Evolutionary conservation across 2,797 vertebrate genomes (phyloP).

Genomic region (Mus caroli): DNA sequence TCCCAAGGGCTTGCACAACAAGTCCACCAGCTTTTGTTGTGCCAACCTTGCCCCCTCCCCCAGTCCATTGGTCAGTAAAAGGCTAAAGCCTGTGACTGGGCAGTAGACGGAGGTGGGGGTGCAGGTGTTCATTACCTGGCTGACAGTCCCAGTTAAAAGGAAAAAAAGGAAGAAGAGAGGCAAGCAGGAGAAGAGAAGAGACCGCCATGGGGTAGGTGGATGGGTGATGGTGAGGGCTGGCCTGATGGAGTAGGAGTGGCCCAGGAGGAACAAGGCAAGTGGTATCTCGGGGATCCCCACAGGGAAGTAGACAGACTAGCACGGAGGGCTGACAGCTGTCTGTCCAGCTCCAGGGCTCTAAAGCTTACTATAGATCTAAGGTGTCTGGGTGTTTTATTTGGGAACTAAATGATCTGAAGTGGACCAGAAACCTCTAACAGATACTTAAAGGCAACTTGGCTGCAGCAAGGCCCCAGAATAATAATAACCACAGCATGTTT

Average conservation of each 20-base stretch:
- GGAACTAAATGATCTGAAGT: background rate
- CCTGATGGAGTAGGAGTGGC: background rate
- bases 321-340: background rate
- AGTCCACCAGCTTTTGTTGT: background rate
- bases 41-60: background rate
- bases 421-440: background rate
- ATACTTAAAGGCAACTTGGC: background rate
- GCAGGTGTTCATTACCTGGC: no score
- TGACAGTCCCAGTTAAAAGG: background rate
- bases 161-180: background rate
- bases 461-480: background rate
- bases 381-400: background rate
- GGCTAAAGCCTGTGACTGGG: background rate
- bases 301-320: background rate
- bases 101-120: background rate
- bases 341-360: background rate
- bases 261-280: no score
- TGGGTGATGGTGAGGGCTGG: background rate
- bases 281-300: background rate
- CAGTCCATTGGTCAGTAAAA: background rate
- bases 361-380: background rate
- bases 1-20: background rate
- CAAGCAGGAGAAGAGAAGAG: background rate
- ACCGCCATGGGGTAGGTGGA: background rate
- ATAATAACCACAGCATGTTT: background rate